These are phyloP conservation scores for Muscicapa striata DNA, from an alignment of 2,797 vertebrate species.

Conservation along the genomic window DNA sequence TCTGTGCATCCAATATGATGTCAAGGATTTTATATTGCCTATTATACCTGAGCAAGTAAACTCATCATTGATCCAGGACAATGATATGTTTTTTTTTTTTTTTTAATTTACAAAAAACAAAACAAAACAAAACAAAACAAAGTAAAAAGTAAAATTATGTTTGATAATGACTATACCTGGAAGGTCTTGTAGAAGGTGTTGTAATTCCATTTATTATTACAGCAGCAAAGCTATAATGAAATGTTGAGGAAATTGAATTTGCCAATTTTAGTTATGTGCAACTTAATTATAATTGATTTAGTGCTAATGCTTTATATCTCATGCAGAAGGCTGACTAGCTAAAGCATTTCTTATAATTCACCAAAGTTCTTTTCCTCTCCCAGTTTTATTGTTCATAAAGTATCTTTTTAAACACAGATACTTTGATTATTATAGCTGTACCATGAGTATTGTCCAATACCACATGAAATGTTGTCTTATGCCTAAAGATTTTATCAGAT, in stretches of 20 bases:
- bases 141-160: not conserved
- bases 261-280: slow-evolving; percentile 6
- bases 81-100: not conserved
- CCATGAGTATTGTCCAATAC: not conserved
- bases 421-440: not conserved
- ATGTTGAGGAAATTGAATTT: slow-evolving; percentile 35
- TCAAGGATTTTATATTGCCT: not conserved
- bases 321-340: not conserved
- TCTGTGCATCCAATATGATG: not conserved
- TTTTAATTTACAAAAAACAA: too few species aligned
- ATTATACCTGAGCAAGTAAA: not conserved
- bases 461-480: slow-evolving; percentile 4
- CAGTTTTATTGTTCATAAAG: not conserved
- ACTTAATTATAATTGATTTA: slow-evolving; percentile 58
- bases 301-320: not conserved
- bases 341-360: not conserved
- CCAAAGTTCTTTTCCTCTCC: not conserved
- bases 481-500: slow-evolving; percentile 46
- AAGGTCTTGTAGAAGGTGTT: not conserved
- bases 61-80: not conserved
- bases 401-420: not conserved
- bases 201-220: not conserved
- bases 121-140: not conserved
- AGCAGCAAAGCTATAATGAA: slow-evolving; percentile 5
- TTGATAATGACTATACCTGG: not conserved